phyloP scores from a whole-genome alignment of 2,797 vertebrate genomes.

The Mallotus villosus region DNA sequence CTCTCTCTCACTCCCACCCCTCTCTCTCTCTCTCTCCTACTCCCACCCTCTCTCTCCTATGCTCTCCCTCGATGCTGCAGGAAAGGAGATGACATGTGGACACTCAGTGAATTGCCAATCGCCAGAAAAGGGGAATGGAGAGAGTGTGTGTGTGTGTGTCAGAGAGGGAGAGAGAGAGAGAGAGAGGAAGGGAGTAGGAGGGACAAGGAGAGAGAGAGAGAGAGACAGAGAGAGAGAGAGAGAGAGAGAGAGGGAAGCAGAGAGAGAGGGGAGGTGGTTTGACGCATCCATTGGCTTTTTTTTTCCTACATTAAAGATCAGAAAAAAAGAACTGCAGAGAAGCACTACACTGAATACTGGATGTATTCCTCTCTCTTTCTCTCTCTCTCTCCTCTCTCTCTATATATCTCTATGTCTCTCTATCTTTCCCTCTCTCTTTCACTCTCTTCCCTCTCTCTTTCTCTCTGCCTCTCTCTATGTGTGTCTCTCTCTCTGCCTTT shows the following conservation, averaged over 20 bases:
- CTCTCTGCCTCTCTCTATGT: not conserved
- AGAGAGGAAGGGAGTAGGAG: constrained; percentile 31
- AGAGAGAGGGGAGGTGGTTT: constrained; percentile 55
- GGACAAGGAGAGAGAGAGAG: constrained; percentile 9
- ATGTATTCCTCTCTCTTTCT: constrained; percentile 71
- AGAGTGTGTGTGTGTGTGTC: not conserved
- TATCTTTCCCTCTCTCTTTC: constrained; percentile 18
- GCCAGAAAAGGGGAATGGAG: constrained; percentile 37
- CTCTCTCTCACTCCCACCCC: constrained; percentile 9
- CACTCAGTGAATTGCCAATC: constrained; percentile 72
- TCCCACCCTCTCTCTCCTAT: constrained; percentile 18
- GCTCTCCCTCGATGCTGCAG: constrained; percentile 63
- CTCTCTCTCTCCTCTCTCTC: constrained; percentile 30
- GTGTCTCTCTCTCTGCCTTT: not conserved
- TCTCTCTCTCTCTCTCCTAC: not conserved
- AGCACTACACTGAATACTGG: constrained; percentile 89
- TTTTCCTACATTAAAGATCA: constrained; percentile 76
- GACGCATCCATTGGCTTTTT: constrained; percentile 76
- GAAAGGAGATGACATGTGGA: constrained; percentile 71
- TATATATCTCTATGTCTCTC: not conserved
- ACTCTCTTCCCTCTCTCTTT: not conserved
- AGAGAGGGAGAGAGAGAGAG: constrained; percentile 19
- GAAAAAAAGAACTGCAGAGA: constrained; percentile 88
- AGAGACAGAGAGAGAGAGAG: not conserved
- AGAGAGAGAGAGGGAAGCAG: constrained; percentile 25